phyloP scores from a whole-genome alignment of 2,888 invertebrate species.

The Gandaritis pyraliata region DNA sequence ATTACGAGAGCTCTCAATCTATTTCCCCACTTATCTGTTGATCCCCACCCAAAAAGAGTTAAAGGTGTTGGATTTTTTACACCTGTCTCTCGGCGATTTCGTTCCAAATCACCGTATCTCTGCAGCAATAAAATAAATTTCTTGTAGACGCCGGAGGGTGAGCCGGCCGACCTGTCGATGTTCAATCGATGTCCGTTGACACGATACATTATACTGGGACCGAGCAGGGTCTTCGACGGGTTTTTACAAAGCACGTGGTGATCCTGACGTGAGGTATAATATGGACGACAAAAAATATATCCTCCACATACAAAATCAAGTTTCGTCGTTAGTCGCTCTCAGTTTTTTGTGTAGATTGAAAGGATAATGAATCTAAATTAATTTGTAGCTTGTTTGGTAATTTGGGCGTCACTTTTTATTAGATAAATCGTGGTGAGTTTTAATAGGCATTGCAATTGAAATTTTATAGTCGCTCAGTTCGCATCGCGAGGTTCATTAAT shows the following conservation, averaged over 20 bases:
- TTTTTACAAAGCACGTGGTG: conserved; percentile 82
- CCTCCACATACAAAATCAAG: conserved; percentile 72
- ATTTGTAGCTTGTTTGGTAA: conserved; percentile 61
- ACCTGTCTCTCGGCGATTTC: conserved; percentile 82
- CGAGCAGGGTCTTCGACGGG: conserved; percentile 76
- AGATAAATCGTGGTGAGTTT: conserved; percentile 33
- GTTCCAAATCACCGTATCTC: conserved; percentile 82
- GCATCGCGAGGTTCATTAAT: conserved; percentile 71
- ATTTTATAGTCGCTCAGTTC: conserved; percentile 66
- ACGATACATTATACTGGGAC: conserved; percentile 82
- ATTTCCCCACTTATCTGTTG: conserved; percentile 75
- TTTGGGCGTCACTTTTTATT: conserved; percentile 46
- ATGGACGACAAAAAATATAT: conserved; percentile 78
- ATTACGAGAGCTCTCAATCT: conserved; percentile 75
- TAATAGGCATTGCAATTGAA: conserved; percentile 45
- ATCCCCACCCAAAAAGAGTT: conserved; percentile 69
- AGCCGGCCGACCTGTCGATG: conserved; percentile 75
- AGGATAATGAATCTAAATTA: conserved; percentile 67
- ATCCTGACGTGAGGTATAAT: conserved; percentile 83
- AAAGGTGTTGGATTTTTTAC: conserved; percentile 82
- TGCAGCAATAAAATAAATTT: conserved; percentile 83
- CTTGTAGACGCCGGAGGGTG: conserved; percentile 81
- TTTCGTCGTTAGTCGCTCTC: conserved; percentile 56
- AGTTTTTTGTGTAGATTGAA: conserved; percentile 66
- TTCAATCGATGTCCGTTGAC: conserved; percentile 83